Evolutionary conservation across 2,797 vertebrate species (phyloP), one percentile per base, ranked within the genome.

Genomic region (Smutsia temminckii): DNA sequence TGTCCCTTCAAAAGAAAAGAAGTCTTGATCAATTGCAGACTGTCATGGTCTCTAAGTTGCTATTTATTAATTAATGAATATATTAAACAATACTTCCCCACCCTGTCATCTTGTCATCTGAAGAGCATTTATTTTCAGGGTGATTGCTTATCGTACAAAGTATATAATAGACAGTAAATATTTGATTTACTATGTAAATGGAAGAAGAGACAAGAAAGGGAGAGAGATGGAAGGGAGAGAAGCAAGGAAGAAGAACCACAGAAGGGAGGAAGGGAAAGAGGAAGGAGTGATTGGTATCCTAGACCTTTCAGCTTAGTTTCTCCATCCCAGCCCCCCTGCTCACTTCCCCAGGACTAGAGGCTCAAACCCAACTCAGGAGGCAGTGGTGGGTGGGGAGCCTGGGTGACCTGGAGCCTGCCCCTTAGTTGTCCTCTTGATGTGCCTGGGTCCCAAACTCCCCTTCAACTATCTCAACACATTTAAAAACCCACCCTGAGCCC

Each of bases 61-160:
- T 46, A 59, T 32, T 49, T 23, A 55, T 66, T 91, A 46, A 84
- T 89, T 79, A 86, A 96, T 71, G 79, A 91, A 64, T 74, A 55
- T n/a, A 77, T 77, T 88, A 95, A 91, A 89, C 4, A 63, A 32
- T 23, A 49, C 42, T 63, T 94, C 64, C 69, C 83, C 37, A 49
- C 21, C 25, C 32, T 89, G 83, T 71, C 93, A 79, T 61, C 93
- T 49, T 91, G 83, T 91, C 61, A 86, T 37, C 72, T 80, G 83
- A 78, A 90, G 93, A 78, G 40, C 57, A 49, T 63, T 83, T 83
- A 85, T 89, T 94, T 96, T 57, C 53, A 64, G 42, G 46, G 34
- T 53, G 51, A 83, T 37, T 91, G 75, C 18, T 69, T 61, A 74
- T 55, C 49, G 86, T 55, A 55, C 13, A 64, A 68, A 80, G 55